Conservation (phyloP, 1,140 invertebrate genomes). For the Parasteatoda tepidariorum region DNA sequence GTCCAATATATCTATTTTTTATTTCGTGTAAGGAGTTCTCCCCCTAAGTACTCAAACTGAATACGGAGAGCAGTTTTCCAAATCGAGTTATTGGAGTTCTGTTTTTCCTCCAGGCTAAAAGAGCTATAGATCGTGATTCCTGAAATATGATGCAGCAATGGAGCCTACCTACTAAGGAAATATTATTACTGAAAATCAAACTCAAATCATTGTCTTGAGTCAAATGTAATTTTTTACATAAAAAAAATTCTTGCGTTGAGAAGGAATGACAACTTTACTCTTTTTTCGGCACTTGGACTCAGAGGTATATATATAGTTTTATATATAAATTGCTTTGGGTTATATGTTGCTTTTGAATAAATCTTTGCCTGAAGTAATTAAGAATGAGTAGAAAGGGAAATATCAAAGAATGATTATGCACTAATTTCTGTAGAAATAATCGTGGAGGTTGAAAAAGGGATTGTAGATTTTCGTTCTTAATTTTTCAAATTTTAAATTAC, state of each 20-base stretch:
- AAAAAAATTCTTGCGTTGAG: neutral
- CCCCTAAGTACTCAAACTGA: constrained; percentile 4
- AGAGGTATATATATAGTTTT: too few relatives aligned
- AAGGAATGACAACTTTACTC: too few relatives aligned
- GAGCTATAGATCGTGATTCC: constrained; percentile 15
- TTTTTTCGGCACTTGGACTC: too few relatives aligned
- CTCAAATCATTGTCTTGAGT: neutral
- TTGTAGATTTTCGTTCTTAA: too few relatives aligned
- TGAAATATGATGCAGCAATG: neutral
- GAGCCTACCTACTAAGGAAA: neutral
- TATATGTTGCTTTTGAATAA: too few relatives aligned
- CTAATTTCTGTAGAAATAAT: too few relatives aligned
- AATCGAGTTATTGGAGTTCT: constrained; percentile 45
- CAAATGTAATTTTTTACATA: neutral
- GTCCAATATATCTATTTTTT: constrained; percentile 25
- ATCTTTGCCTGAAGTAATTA: too few relatives aligned
- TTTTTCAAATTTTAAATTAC: too few relatives aligned
- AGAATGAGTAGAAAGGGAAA: too few relatives aligned
- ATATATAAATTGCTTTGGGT: too few relatives aligned
- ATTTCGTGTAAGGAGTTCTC: neutral
- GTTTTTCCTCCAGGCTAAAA: constrained; percentile 38
- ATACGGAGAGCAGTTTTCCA: constrained; percentile 3
- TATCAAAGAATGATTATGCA: too few relatives aligned
- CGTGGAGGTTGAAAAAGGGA: too few relatives aligned
- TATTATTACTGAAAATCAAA: constrained; percentile 33